Conservation (phyloP, 2,888 invertebrate genomes). For the Stenolophus ochropezus region DNA sequence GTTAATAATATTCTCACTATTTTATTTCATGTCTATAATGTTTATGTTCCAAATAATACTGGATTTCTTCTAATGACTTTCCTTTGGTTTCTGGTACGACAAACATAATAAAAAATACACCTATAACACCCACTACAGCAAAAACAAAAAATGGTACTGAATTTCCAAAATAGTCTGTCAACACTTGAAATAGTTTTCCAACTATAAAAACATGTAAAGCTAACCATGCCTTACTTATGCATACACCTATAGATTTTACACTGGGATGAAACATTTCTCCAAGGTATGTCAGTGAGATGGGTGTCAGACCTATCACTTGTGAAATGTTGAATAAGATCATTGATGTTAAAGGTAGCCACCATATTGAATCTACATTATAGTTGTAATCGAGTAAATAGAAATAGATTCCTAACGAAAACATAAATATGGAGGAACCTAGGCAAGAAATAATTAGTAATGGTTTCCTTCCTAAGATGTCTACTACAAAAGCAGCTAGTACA, state of each 20-base stretch:
- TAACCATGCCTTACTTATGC: constrained; percentile 25
- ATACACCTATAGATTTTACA: constrained; percentile 53
- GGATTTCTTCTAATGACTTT: constrained; percentile 57
- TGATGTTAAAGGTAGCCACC: constrained; percentile 41
- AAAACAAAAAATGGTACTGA: constrained; percentile 58
- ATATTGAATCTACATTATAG: constrained; percentile 33
- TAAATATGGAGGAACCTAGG: constrained; percentile 70
- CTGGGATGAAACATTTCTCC: constrained; percentile 68
- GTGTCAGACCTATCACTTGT: constrained; percentile 67
- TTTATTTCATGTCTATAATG: neutral
- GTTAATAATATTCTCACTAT: neutral
- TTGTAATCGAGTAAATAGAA: constrained; percentile 68
- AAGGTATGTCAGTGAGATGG: constrained; percentile 68
- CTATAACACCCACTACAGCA: constrained; percentile 14
- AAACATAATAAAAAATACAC: constrained; percentile 51
- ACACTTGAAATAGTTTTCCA: constrained; percentile 51
- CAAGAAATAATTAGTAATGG: constrained; percentile 75
- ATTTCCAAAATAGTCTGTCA: constrained; percentile 48
- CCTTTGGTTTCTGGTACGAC: constrained; percentile 61
- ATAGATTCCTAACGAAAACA: constrained; percentile 71
- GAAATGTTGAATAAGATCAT: constrained; percentile 53
- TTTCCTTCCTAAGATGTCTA: constrained; percentile 76
- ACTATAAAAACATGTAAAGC: constrained; percentile 31
- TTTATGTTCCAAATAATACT: constrained; percentile 46
- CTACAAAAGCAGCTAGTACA: constrained; percentile 76